phyloP scores from a whole-genome alignment of 2,888 invertebrate genomes.

The Heteromyza rotundicornis region DNA sequence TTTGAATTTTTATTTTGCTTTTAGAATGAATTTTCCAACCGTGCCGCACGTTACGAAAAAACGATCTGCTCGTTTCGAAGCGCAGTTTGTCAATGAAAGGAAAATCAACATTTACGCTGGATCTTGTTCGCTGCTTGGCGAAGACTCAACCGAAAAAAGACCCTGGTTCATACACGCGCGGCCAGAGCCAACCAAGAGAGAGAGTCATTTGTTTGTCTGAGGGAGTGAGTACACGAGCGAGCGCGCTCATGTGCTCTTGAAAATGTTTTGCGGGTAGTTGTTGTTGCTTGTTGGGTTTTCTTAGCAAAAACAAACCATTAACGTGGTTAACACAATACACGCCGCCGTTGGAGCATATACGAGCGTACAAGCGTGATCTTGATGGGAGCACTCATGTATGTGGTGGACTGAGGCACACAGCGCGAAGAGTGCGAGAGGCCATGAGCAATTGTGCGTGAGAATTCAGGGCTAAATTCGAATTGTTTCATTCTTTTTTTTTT shows the following conservation, averaged over 20 bases:
- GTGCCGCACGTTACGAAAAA: slow-evolving; percentile 33
- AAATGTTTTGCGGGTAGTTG: slow-evolving; percentile 15
- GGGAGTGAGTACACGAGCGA: neutral
- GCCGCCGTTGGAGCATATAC: too few species aligned
- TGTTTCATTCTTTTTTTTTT: too few species aligned
- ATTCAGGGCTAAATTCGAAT: slow-evolving; percentile 20
- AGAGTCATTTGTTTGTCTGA: too few species aligned
- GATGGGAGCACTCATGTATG: too few species aligned
- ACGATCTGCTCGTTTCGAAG: slow-evolving; percentile 57
- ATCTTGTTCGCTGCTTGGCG: slow-evolving; percentile 55
- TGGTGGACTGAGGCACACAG: too few species aligned
- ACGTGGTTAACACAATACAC: too few species aligned
- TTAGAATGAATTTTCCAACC: slow-evolving; percentile 2
- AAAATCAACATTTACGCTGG: slow-evolving; percentile 59
- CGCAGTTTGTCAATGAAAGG: slow-evolving; percentile 60
- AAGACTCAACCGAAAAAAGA: slow-evolving; percentile 26
- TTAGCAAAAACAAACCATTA: too few species aligned
- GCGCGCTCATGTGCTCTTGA: slow-evolving; percentile 39
- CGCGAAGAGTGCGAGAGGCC: neutral
- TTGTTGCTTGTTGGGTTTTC: too few species aligned
- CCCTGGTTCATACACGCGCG: slow-evolving; percentile 18
- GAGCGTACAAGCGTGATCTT: neutral
- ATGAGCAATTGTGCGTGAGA: slow-evolving; percentile 12
- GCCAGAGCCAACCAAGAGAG: neutral
- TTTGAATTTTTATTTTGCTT: neutral